Evolutionary conservation across 1,140 invertebrate species (phyloP), one percentile per base, ranked within the genome.

Genomic region (Hydropsyche tenuis): DNA sequence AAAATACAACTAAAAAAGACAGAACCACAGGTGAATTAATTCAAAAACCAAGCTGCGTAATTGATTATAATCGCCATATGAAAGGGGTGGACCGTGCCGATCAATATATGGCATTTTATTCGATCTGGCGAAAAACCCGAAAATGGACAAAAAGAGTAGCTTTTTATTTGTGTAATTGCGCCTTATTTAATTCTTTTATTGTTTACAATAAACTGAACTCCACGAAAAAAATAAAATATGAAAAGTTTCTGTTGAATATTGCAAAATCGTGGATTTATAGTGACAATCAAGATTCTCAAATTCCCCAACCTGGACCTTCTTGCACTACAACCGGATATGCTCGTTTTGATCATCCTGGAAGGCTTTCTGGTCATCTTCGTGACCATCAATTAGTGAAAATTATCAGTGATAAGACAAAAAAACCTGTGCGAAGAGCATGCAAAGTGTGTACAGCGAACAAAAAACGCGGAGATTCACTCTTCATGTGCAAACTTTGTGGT

Each of bases 41-140:
- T 51, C 18, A 60, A 37, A 78, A 78, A 63, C 74, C 74, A 51
- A 77, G 46, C 20, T 71, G 60, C 22, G 51, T 77, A 11, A 64
- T 76, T 12, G 71, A 78, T 51, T 77, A 75, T 69, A 76, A 78
- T 69, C 42, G 56, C 20, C 43, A 43, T 46, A 73, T 73, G 72
- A 73, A 73, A 69, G 63, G 73, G 9, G 73, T 72, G 16, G 69
- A 75, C 56, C 68, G 73, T 1, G 73, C 73, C 7, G 73, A 75
- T 46, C 69, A 75, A 56, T 75, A 56, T 45, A 37, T 75, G n/a
- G 46, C 27, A 2, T 75, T 71, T 75, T 75, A 75, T 66, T 45
- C 73, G 4, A 75, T 75, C 1, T 71, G 53, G n/a, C 23, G 69
- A 22, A 75, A 75, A 72, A 72, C 69, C 7, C 65, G 45, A 43